These are phyloP conservation scores for Papilio demoleus DNA, from an alignment of 2,888 invertebrate species.

Conservation along the genomic window DNA sequence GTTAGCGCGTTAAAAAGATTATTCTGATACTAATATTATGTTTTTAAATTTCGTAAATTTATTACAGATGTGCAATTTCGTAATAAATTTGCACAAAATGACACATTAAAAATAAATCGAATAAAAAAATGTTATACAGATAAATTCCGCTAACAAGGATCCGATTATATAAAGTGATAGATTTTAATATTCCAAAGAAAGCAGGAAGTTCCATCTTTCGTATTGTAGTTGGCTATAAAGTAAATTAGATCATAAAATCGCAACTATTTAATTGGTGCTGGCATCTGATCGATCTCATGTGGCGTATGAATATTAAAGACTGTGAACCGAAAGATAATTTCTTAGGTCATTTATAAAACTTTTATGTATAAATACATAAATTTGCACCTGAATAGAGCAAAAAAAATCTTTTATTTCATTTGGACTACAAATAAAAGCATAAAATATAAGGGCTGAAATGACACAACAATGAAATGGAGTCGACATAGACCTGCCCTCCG, in stretches of 20 bases:
- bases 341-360: background rate
- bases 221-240: background rate
- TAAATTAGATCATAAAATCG: conserved; percentile 6
- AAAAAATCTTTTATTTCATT: no score
- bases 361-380: no score
- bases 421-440: no score
- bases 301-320: conserved; percentile 27
- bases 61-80: no score
- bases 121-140: no score
- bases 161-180: no score
- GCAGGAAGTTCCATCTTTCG: no score
- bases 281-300: conserved; percentile 32
- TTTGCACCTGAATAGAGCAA: no score
- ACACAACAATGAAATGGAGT: conserved; percentile 52
- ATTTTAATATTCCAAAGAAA: no score
- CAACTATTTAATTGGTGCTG: conserved; percentile 13
- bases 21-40: conserved; percentile 25
- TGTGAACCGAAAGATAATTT: background rate
- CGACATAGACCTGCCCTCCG: conserved; percentile 44
- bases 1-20: conserved; percentile 32
- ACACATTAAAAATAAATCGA: no score
- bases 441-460: conserved; percentile 43
- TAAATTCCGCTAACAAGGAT: no score
- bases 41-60: background rate
- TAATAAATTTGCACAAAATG: no score